phyloP scores from a whole-genome alignment of 2,888 invertebrate genomes.

The Plusia festucae region DNA sequence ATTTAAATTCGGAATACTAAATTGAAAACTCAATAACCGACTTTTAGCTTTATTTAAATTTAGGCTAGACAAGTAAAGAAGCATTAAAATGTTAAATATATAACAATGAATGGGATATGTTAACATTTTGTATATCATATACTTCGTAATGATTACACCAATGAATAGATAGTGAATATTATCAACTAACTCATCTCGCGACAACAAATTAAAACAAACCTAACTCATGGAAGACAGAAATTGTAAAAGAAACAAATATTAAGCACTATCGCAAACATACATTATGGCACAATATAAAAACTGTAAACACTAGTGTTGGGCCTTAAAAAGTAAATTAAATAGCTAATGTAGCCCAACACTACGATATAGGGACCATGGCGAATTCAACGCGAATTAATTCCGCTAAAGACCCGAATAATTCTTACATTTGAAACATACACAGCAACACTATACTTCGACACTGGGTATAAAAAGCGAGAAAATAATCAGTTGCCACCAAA shows the following conservation, averaged over 20 bases:
- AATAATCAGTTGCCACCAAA: constrained; percentile 44
- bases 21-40: constrained; percentile 32
- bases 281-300: constrained; percentile 58
- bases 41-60: constrained; percentile 48
- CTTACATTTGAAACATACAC: constrained; percentile 60
- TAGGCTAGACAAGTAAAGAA: constrained; percentile 58
- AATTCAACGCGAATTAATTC: constrained; percentile 54
- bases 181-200: constrained; percentile 45
- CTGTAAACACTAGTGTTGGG: constrained; percentile 43
- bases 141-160: constrained; percentile 60
- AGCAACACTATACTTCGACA: constrained; percentile 58
- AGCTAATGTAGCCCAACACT: constrained; percentile 50
- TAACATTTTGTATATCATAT: constrained; percentile 72
- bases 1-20: constrained; percentile 30
- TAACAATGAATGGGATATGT: constrained; percentile 78
- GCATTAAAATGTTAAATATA: constrained; percentile 65
- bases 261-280: constrained; percentile 32
- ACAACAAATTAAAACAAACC: constrained; percentile 54
- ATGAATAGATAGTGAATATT: constrained; percentile 63
- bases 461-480: constrained; percentile 53
- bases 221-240: constrained; percentile 68
- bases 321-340: constrained; percentile 35
- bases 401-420: constrained; percentile 62
- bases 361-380: constrained; percentile 57
- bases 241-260: constrained; percentile 44